phyloP scores from a whole-genome alignment of 2,113 vertebrate species.

The Pseudorasbora parva region DNA sequence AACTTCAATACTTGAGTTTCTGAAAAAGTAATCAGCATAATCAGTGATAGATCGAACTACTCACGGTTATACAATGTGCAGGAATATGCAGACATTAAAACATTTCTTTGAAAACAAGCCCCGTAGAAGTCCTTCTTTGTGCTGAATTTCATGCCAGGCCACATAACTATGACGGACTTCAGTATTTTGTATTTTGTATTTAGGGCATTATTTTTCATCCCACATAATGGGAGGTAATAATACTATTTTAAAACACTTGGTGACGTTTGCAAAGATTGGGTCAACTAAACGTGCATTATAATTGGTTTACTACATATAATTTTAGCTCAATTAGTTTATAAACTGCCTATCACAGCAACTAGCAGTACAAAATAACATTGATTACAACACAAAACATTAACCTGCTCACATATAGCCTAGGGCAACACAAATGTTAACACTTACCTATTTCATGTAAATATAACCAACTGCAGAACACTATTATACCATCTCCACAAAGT shows the following conservation, averaged over 20 bases:
- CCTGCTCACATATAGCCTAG: background rate
- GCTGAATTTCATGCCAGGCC: background rate
- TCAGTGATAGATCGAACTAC: background rate
- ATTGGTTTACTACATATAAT: background rate
- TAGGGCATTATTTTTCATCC: no score
- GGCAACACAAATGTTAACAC: background rate
- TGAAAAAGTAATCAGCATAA: background rate
- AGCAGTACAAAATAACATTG: background rate
- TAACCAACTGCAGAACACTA: background rate
- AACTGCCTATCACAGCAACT: background rate
- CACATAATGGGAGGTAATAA: conserved; percentile 7
- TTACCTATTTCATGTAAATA: background rate
- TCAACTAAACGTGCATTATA: background rate
- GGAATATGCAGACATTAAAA: background rate
- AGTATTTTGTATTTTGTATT: no score
- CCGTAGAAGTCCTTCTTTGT: background rate
- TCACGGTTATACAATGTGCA: background rate
- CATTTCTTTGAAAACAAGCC: background rate
- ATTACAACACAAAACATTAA: background rate
- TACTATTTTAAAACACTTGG: conserved; percentile 13
- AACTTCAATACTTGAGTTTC: background rate
- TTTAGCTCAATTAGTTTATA: background rate
- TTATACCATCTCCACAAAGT: background rate
- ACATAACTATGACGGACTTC: background rate
- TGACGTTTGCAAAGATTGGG: conserved; percentile 14